These are phyloP conservation scores for Lerista edwardsae DNA, from an alignment of 2,797 vertebrate species.

Conservation along the genomic window DNA sequence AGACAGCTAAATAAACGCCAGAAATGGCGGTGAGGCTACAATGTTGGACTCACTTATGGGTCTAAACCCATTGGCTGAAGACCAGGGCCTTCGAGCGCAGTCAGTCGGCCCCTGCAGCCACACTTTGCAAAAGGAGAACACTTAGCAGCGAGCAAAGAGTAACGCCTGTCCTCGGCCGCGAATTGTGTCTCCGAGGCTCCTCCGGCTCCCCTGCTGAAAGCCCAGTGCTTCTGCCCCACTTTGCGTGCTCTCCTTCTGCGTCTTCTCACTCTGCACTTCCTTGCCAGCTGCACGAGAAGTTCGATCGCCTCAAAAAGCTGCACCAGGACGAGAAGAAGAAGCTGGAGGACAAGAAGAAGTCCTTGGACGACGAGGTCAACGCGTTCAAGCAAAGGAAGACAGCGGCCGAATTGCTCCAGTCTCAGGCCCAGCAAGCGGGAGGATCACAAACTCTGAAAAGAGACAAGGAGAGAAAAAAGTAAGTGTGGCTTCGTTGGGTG, in stretches of 20 bases:
- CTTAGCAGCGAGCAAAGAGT: no score
- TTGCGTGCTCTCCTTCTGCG: neutral
- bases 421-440: conserved; percentile 95
- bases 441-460: conserved; percentile 97
- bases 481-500: conserved; percentile 75
- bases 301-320: conserved; percentile 96
- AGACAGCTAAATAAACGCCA: no score
- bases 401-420: conserved; percentile 92
- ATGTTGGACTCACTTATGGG: no score
- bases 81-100: no score
- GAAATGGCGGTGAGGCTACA: no score
- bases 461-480: conserved; percentile 99
- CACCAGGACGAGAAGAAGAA: conserved; percentile 99
- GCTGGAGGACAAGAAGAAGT: conserved; percentile 95
- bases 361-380: conserved; percentile 93
- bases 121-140: neutral
- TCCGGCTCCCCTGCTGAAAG: no score
- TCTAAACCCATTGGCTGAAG: no score
- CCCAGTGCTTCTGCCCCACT: no score
- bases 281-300: conserved; percentile 93
- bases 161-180: no score
- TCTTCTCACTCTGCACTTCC: conserved; percentile 41
- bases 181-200: no score
- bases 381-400: conserved; percentile 98
- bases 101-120: neutral